phyloP scores from a whole-genome alignment of 2,888 invertebrate genomes.

The Drosophila yooni region DNA sequence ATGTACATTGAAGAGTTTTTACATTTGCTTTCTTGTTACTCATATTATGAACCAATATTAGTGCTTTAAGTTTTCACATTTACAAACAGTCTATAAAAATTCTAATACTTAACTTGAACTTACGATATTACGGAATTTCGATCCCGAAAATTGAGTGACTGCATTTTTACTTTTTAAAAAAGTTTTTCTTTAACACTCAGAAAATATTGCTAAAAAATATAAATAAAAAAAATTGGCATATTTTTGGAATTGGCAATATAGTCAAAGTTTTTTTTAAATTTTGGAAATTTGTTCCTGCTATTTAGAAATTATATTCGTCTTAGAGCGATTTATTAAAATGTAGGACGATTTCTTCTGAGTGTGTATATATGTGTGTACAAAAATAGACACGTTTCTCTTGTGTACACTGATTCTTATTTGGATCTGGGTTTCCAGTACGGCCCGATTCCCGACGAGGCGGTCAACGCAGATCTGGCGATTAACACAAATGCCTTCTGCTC shows the following conservation, averaged over 20 bases:
- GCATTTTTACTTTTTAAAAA: background rate
- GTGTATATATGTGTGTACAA: background rate
- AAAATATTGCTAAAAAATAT: background rate
- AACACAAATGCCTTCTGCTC: conserved; percentile 29
- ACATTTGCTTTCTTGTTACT: background rate
- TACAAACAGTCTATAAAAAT: background rate
- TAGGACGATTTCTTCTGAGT: background rate
- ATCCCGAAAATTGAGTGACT: background rate
- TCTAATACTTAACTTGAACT: background rate
- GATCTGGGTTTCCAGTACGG: conserved; percentile 43
- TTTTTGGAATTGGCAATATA: background rate
- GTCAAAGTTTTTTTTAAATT: background rate
- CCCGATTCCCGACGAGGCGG: conserved; percentile 60
- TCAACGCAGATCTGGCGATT: conserved; percentile 59
- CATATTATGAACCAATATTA: background rate
- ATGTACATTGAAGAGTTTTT: background rate
- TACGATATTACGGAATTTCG: background rate
- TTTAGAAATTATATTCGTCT: background rate
- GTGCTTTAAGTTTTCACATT: background rate
- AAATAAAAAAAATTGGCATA: background rate
- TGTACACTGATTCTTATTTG: background rate
- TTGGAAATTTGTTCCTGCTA: background rate
- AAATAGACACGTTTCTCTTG: background rate
- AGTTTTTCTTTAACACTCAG: background rate
- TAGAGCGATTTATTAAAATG: background rate